Percentiles rank a stretch among this genome's conserved stretches.
phyloP scores from a whole-genome alignment of 1,140 invertebrate genomes.

The Agrilus planipennis region DNA sequence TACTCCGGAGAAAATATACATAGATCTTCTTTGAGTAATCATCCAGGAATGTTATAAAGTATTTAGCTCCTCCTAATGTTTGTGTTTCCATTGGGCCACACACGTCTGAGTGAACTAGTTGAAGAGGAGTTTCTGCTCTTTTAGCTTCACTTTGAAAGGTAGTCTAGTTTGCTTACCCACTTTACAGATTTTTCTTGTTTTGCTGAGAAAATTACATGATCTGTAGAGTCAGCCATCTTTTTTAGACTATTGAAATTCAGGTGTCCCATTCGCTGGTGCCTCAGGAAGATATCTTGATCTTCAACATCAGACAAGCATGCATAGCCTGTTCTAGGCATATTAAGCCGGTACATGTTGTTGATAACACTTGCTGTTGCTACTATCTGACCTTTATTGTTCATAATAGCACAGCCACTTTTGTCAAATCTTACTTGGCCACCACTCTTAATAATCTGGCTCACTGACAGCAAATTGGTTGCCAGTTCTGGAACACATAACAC shows the following conservation, averaged over 20 bases:
- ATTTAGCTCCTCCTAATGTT: constrained; percentile 12
- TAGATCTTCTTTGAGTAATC: constrained; percentile 28
- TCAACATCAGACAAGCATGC: too few relatives aligned
- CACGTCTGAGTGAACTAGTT: constrained; percentile 39
- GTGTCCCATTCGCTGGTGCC: constrained; percentile 21
- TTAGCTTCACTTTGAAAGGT: constrained; percentile 17
- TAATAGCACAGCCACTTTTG: constrained; percentile 14
- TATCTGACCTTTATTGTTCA: constrained; percentile 9
- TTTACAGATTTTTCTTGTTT: constrained; percentile 11
- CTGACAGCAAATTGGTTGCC: constrained; percentile 21
- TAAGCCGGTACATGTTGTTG: constrained; percentile 21
- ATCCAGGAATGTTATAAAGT: constrained; percentile 25
- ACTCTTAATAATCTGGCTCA: constrained; percentile 21
- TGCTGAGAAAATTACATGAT: constrained; percentile 7
- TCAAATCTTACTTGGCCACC: constrained; percentile 19
- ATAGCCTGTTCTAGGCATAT: constrained; percentile 4
- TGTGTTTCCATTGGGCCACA: constrained; percentile 15
- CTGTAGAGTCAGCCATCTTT: constrained; percentile 13
- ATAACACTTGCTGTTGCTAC: constrained; percentile 11
- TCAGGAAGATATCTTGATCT: too few relatives aligned
- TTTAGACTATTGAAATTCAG: constrained; percentile 15
- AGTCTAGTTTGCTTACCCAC: constrained; percentile 19
- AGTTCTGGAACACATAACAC: constrained; percentile 21
- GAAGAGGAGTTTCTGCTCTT: too few relatives aligned
- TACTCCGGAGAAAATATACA: constrained; percentile 10